phyloP scores from a whole-genome alignment of 1,140 invertebrate species.

The Tribolium madens region DNA sequence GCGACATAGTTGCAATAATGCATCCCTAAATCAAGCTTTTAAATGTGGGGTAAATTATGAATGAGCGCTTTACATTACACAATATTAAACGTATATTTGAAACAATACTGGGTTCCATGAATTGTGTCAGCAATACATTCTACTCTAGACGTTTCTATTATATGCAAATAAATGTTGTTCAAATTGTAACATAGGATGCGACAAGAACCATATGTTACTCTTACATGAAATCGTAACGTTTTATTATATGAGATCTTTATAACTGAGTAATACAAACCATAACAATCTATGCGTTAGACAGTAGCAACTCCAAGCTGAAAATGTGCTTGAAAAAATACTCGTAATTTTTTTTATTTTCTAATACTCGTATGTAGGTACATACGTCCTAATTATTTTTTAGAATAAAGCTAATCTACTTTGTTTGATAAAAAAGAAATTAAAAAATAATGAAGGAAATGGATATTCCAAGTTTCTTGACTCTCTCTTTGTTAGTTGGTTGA shows the following conservation, averaged over 20 bases:
- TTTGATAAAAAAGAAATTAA: too few relatives aligned
- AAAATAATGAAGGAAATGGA: too few relatives aligned
- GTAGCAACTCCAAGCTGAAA: too few relatives aligned
- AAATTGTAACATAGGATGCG: slow-evolving; percentile 55
- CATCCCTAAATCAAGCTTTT: background rate
- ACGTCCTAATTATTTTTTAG: too few relatives aligned
- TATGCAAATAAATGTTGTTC: slow-evolving; percentile 60
- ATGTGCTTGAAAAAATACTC: too few relatives aligned
- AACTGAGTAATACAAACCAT: background rate
- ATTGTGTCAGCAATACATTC: slow-evolving; percentile 51
- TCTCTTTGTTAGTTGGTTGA: too few relatives aligned
- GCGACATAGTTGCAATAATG: too few relatives aligned
- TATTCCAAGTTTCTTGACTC: too few relatives aligned
- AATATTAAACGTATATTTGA: slow-evolving; percentile 50
- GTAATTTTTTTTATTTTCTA: too few relatives aligned
- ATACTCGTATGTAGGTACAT: too few relatives aligned
- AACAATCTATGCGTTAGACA: too few relatives aligned
- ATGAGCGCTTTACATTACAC: background rate
- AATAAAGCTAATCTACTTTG: too few relatives aligned
- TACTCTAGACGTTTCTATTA: slow-evolving; percentile 56
- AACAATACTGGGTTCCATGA: slow-evolving; percentile 52
- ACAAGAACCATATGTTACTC: slow-evolving; percentile 7
- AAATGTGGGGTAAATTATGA: background rate
- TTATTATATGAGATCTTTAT: slow-evolving; percentile 6
- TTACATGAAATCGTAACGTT: background rate